These are phyloP conservation scores for Tachypleus tridentatus DNA, from an alignment of 1,140 invertebrate genomes.

Conservation along the genomic window DNA sequence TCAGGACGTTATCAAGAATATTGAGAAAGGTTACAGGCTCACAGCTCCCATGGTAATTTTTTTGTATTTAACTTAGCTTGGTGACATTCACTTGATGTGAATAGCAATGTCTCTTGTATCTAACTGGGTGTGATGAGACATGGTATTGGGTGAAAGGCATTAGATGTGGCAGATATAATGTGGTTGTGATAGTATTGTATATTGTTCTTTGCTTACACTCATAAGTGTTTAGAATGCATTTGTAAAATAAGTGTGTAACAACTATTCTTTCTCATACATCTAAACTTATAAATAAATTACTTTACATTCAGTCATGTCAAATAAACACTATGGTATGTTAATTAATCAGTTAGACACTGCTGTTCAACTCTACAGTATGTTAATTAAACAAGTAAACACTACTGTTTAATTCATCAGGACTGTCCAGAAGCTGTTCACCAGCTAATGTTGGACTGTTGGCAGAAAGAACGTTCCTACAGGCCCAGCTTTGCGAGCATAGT, in stretches of 20 bases:
- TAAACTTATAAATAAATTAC: no score
- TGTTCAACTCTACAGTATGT: no score
- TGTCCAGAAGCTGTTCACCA: constrained; percentile 78
- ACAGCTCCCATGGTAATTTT: constrained; percentile 73
- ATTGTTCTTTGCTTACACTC: background rate
- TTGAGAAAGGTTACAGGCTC: constrained; percentile 86
- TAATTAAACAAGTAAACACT: no score
- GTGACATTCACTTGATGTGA: background rate
- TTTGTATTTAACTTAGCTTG: constrained; percentile 14
- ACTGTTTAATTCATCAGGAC: constrained; percentile 31
- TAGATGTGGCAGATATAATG: no score
- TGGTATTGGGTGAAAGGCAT: no score
- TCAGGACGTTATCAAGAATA: constrained; percentile 97
- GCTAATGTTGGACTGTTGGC: constrained; percentile 98
- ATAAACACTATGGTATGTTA: no score
- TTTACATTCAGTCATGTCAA: no score
- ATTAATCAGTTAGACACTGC: background rate
- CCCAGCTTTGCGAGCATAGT: constrained; percentile 91
- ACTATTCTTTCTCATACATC: no score
- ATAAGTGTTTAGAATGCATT: background rate
- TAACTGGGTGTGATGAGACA: no score
- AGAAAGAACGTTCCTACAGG: constrained; percentile 90
- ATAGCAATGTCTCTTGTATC: background rate
- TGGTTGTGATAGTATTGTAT: background rate
- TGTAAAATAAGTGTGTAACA: background rate